phyloP scores from a whole-genome alignment of 1,140 invertebrate species.

The Heliconius eleuchia region DNA sequence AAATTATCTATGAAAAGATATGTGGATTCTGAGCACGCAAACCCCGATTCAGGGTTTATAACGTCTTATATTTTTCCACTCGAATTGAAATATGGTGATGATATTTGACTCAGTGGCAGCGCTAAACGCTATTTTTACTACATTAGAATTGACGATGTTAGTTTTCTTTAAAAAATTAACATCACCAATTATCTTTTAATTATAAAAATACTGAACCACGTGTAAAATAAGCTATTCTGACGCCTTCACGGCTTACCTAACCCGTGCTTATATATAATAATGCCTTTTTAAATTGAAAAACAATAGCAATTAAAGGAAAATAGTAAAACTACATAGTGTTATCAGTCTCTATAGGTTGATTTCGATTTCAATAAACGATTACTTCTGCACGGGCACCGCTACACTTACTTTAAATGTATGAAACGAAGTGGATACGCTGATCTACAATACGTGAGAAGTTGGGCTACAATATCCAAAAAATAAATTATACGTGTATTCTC shows the following conservation, averaged over 20 bases:
- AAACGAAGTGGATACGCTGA: slow-evolving; percentile 21
- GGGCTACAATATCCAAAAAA: not conserved
- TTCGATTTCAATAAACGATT: slow-evolving; percentile 73
- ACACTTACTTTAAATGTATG: slow-evolving; percentile 49
- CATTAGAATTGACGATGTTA: too few relatives aligned
- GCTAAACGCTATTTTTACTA: too few relatives aligned
- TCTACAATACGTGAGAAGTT: not conserved
- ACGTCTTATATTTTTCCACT: not conserved
- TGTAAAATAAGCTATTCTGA: too few relatives aligned
- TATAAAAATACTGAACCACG: too few relatives aligned
- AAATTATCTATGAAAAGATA: slow-evolving; percentile 38
- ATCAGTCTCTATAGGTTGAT: slow-evolving; percentile 35
- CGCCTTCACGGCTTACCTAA: too few relatives aligned
- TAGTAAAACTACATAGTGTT: not conserved
- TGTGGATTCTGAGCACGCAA: slow-evolving; percentile 32
- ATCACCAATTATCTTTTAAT: too few relatives aligned
- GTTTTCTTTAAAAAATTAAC: too few relatives aligned
- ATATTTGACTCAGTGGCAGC: too few relatives aligned
- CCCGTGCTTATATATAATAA: too few relatives aligned
- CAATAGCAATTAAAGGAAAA: not conserved
- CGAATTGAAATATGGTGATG: too few relatives aligned
- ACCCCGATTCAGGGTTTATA: slow-evolving; percentile 17
- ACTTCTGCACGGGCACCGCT: slow-evolving; percentile 60
- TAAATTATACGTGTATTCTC: not conserved
- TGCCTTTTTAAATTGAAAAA: too few relatives aligned